Evolutionary conservation across 2,888 invertebrate species (phyloP).

Genomic region (Elysia crispata): DNA sequence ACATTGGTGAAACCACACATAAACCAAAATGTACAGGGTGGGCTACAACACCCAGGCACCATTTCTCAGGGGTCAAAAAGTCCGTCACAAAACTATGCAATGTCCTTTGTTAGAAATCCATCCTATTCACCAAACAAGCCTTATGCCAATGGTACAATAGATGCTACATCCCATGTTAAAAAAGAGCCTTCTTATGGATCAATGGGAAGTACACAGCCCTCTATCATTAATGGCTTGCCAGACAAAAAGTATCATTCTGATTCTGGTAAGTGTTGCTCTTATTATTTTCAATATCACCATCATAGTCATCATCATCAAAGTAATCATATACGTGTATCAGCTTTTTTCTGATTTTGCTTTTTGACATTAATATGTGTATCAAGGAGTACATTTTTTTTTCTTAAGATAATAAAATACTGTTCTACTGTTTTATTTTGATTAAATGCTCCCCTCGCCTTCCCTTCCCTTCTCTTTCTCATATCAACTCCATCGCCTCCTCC

Average conservation of each 20-base stretch:
- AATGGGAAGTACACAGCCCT: not conserved
- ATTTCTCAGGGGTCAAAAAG: not conserved
- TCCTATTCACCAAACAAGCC: conserved; percentile 69
- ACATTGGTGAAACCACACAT: not conserved
- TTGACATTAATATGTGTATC: no score
- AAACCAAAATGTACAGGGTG: not conserved
- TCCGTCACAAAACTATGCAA: conserved; percentile 51
- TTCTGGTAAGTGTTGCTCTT: not conserved
- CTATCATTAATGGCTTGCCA: not conserved
- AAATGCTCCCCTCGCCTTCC: no score
- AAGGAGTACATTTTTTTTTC: no score
- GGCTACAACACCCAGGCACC: not conserved
- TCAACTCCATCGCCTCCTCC: no score
- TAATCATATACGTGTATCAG: no score
- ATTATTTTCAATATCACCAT: not conserved
- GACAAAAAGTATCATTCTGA: not conserved
- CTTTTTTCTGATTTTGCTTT: no score
- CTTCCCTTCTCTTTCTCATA: no score
- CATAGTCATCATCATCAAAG: no score
- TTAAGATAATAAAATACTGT: no score
- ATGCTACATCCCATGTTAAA: not conserved
- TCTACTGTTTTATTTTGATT: no score
- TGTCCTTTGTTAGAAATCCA: conserved; percentile 60
- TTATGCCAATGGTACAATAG: conserved; percentile 49
- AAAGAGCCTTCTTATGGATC: not conserved